Evolutionary conservation across 2,888 invertebrate genomes (phyloP).

Genomic region (Leucoma salicis): DNA sequence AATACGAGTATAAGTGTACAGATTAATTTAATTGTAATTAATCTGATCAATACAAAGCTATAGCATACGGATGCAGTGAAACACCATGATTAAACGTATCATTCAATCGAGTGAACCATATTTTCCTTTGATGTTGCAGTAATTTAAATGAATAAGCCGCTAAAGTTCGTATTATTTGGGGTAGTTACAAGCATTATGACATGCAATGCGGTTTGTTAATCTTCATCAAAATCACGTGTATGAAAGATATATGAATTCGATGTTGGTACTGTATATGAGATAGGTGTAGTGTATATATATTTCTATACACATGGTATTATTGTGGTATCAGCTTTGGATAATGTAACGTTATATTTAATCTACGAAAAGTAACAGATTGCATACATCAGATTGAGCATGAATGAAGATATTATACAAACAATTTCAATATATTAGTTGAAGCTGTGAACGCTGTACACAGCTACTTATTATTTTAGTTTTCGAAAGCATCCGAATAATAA

Average conservation of each 20-base stretch:
- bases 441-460: too few relatives aligned
- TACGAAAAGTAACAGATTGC: too few relatives aligned
- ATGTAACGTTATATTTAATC: too few relatives aligned
- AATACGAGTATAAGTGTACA: too few relatives aligned
- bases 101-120: constrained; percentile 61
- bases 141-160: constrained; percentile 59
- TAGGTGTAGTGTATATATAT: constrained; percentile 1
- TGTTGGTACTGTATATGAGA: constrained; percentile 3
- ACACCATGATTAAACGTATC: constrained; percentile 59
- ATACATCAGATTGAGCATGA: too few relatives aligned
- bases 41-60: too few relatives aligned
- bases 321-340: too few relatives aligned
- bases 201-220: constrained; percentile 61
- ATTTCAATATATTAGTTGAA: too few relatives aligned
- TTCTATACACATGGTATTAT: too few relatives aligned
- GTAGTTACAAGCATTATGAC: constrained; percentile 68
- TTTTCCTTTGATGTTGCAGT: constrained; percentile 57
- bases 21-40: too few relatives aligned
- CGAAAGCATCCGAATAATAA: neutral
- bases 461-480: neutral
- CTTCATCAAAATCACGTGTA: constrained; percentile 41
- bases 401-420: too few relatives aligned
- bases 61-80: constrained; percentile 24
- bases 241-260: constrained; percentile 3
- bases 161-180: constrained; percentile 58